Evolutionary conservation across 30 jellyfish, hydroid and myxozoan genomes (phyloP).

Genomic region (Cassiopea xamachana): DNA sequence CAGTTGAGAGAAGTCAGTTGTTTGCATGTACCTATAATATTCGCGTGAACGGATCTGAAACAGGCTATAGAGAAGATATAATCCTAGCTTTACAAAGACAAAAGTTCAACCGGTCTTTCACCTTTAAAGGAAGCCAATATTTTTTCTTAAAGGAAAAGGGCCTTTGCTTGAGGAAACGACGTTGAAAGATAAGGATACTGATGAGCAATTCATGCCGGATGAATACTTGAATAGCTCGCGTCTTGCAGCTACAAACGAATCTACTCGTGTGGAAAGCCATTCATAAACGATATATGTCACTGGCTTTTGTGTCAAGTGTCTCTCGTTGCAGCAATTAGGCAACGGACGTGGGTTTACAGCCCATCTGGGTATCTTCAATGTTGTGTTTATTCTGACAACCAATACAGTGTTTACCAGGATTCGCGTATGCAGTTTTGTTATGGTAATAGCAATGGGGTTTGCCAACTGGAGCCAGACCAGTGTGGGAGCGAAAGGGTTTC

Average conservation of each 20-base stretch:
- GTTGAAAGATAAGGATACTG: background rate
- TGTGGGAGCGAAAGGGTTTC: background rate
- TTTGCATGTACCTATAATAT: background rate
- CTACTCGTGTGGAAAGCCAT: slow-evolving; percentile 16
- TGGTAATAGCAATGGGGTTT: background rate
- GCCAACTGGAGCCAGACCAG: background rate
- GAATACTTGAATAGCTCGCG: background rate
- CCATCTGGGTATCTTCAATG: slow-evolving; percentile 20
- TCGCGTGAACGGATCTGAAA: slow-evolving; percentile 36
- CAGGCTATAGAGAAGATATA: slow-evolving; percentile 1
- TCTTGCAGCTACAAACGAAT: background rate
- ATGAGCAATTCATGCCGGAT: background rate
- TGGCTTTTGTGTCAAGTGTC: slow-evolving; percentile 19
- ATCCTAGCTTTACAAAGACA: slow-evolving; percentile 8
- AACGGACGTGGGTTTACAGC: slow-evolving; percentile 29
- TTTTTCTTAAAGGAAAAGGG: background rate
- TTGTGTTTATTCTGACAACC: slow-evolving; percentile 11
- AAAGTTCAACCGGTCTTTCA: background rate
- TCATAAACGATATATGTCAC: background rate
- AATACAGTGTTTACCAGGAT: background rate
- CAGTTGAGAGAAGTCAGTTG: background rate
- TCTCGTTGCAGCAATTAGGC: slow-evolving; percentile 43
- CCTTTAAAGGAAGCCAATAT: background rate
- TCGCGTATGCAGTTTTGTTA: background rate
- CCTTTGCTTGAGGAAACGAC: background rate